phyloP scores from a whole-genome alignment of 2,113 vertebrate species.

The Enhydra lutris region DNA sequence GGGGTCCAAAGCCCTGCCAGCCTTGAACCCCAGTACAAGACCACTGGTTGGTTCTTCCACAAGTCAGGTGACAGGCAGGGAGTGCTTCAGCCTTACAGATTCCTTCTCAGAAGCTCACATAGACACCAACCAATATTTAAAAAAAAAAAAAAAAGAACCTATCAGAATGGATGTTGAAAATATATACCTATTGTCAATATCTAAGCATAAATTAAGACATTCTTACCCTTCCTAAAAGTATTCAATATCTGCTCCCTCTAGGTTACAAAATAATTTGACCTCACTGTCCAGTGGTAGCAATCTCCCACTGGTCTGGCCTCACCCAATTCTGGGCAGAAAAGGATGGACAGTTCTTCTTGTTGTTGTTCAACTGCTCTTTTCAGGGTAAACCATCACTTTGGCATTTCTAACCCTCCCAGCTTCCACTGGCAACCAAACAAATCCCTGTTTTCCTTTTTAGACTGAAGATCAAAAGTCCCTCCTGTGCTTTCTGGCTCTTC shows the following conservation, averaged over 20 bases:
- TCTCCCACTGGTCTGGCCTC: not conserved
- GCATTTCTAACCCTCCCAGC: not conserved
- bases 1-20: not conserved
- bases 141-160: not conserved
- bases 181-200: not conserved
- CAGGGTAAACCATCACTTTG: not conserved
- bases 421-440: not conserved
- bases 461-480: constrained; percentile 15
- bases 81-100: not conserved
- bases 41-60: not conserved
- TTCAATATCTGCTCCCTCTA: not conserved
- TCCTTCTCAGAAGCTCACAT: not conserved
- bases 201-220: not conserved
- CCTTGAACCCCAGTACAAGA: not conserved
- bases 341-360: not conserved
- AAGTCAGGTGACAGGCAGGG: not conserved
- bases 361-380: constrained; percentile 14
- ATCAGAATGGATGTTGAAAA: not conserved
- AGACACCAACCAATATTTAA: not conserved
- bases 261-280: not conserved
- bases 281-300: not conserved
- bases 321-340: not conserved
- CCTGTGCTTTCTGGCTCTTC: not conserved
- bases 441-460: not conserved
- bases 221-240: not conserved